Conservation (phyloP, 1,140 invertebrate genomes). For the Archivesica marissinica region DNA sequence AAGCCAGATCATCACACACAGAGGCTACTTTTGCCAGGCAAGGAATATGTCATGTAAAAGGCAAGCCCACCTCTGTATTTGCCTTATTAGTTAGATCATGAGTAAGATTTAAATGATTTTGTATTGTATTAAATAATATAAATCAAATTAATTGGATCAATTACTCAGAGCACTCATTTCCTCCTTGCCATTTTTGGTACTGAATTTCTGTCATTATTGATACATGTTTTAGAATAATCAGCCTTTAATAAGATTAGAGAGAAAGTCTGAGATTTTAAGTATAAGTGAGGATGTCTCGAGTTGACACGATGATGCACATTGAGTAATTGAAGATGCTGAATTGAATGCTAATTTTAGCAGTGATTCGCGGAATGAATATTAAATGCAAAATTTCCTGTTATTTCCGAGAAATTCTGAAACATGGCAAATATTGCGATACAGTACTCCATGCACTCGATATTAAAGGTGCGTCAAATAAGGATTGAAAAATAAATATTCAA, state of each 20-base stretch:
- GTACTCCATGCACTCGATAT: not conserved
- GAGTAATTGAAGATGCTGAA: slow-evolving; percentile 30
- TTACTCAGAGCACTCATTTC: too few relatives aligned
- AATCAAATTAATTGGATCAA: not conserved
- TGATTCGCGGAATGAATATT: slow-evolving; percentile 7
- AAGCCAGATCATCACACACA: too few relatives aligned
- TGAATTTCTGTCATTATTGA: not conserved
- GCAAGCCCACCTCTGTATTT: too few relatives aligned
- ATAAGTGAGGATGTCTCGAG: not conserved
- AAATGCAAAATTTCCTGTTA: slow-evolving; percentile 33
- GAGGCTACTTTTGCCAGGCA: too few relatives aligned
- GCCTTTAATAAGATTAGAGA: not conserved
- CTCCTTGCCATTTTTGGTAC: too few relatives aligned
- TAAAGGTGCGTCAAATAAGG: too few relatives aligned
- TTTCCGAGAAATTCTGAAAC: not conserved
- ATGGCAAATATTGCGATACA: not conserved
- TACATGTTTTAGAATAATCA: not conserved
- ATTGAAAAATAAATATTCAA: too few relatives aligned
- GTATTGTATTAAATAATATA: too few relatives aligned
- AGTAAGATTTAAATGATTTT: too few relatives aligned
- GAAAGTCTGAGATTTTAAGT: not conserved
- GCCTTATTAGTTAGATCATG: too few relatives aligned
- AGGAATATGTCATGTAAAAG: too few relatives aligned
- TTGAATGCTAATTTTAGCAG: slow-evolving; percentile 17
- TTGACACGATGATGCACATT: not conserved